A percentile compares a stretch with the other conserved stretches of the same genome.
Evolutionary conservation across 2,888 invertebrate species (phyloP).

Genomic region (Coelopa pilipes): DNA sequence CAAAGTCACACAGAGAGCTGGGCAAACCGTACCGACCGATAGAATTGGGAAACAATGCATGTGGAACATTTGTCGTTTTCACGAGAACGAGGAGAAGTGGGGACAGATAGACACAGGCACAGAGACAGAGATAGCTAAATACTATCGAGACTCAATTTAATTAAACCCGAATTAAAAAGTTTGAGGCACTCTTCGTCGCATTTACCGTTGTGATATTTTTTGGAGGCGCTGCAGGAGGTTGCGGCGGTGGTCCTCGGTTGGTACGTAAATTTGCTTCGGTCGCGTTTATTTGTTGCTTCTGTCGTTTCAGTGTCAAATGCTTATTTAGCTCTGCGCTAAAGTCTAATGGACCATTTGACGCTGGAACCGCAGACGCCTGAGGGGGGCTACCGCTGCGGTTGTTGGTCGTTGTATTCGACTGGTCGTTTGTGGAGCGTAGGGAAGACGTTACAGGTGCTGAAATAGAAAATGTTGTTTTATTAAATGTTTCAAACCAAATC

Average conservation of each 20-base stretch:
- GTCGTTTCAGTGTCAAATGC: constrained; percentile 65
- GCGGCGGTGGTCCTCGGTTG: constrained; percentile 82
- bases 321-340: constrained; percentile 66
- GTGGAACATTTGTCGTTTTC: neutral
- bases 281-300: constrained; percentile 62
- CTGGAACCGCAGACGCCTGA: constrained; percentile 41
- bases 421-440: constrained; percentile 33
- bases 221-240: constrained; percentile 76
- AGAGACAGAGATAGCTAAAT: neutral
- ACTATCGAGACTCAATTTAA: neutral
- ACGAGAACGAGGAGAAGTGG: neutral
- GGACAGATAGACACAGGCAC: neutral
- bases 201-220: constrained; percentile 74
- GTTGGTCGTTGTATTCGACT: constrained; percentile 40
- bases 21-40: neutral
- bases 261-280: constrained; percentile 66
- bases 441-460: constrained; percentile 29
- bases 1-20: neutral
- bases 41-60: neutral
- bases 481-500: constrained; percentile 1
- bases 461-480: neutral
- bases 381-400: constrained; percentile 46
- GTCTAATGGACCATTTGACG: constrained; percentile 62
- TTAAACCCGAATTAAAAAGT: neutral
- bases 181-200: constrained; percentile 39